Percentiles rank a stretch among this genome's conserved stretches.
Conservation (phyloP, 1,140 invertebrate genomes). For the Drosophila sturtevanti region DNA sequence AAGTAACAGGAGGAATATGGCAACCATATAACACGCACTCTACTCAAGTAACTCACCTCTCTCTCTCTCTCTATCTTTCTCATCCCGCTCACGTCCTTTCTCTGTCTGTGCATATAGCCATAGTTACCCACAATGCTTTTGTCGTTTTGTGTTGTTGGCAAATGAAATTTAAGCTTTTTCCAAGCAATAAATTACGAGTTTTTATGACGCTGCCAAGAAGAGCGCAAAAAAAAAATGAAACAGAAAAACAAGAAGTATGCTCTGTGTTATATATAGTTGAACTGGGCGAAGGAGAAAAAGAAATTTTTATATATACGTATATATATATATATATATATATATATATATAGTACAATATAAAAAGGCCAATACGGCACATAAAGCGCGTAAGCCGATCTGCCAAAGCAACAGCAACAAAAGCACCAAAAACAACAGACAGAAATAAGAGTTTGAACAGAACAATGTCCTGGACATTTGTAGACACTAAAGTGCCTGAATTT, state of each 20-base stretch:
- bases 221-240: constrained; percentile 32
- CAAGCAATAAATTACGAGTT: constrained; percentile 81
- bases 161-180: constrained; percentile 82
- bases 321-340: not conserved
- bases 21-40: constrained; percentile 55
- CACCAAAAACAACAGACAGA: constrained; percentile 34
- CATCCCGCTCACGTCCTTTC: not conserved
- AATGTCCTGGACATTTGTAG: constrained; percentile 41
- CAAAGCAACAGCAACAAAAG: constrained; percentile 49
- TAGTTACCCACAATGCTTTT: constrained; percentile 67
- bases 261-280: constrained; percentile 60
- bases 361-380: constrained; percentile 58
- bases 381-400: constrained; percentile 76
- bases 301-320: constrained; percentile 31
- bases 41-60: constrained; percentile 32
- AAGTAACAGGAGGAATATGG: constrained; percentile 45
- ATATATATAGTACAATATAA: constrained; percentile 26
- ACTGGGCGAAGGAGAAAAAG: constrained; percentile 28
- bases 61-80: constrained; percentile 7
- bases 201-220: constrained; percentile 73
- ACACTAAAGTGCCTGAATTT: constrained; percentile 30
- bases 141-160: constrained; percentile 63
- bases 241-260: constrained; percentile 38
- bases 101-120: constrained; percentile 31
- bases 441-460: constrained; percentile 34